Percentiles rank a stretch among this genome's conserved stretches.
Conservation (phyloP, 2,888 invertebrate species). For the Hedychridium roseum region DNA sequence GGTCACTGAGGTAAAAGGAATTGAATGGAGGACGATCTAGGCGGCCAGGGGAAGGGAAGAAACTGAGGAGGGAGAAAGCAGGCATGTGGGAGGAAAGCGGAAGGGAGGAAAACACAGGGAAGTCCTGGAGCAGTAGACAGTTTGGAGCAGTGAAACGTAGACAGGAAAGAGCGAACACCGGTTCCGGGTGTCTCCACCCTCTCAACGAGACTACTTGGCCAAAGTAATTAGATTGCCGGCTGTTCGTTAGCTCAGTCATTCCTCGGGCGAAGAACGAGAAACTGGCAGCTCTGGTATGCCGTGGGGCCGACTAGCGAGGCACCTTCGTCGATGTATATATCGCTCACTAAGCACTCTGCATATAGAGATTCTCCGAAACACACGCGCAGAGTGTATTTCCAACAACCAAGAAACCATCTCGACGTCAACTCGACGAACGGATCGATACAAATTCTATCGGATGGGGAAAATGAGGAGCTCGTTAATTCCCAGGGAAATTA, state of each 20-base stretch:
- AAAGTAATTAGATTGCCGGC: slow-evolving; percentile 60
- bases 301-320: too few species aligned
- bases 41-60: slow-evolving; percentile 5
- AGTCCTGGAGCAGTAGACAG: neutral
- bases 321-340: too few species aligned
- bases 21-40: too few species aligned
- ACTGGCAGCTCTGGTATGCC: slow-evolving; percentile 21
- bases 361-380: too few species aligned
- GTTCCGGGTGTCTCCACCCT: slow-evolving; percentile 5
- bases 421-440: too few species aligned
- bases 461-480: too few species aligned
- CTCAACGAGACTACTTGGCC: slow-evolving; percentile 51
- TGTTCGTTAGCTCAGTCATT: slow-evolving; percentile 56
- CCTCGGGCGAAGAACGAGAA: slow-evolving; percentile 34
- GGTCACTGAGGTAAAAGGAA: too few species aligned
- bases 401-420: too few species aligned
- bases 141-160: neutral
- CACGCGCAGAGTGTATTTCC: too few species aligned
- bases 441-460: too few species aligned
- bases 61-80: neutral
- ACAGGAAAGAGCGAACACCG: slow-evolving; percentile 24
- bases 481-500: too few species aligned
- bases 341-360: too few species aligned
- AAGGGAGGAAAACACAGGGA: slow-evolving; percentile 4
- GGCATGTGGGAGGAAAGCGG: slow-evolving; percentile 11